These are phyloP conservation scores for Dermatemys mawii DNA, from an alignment of 2,113 vertebrate species.

Conservation along the genomic window DNA sequence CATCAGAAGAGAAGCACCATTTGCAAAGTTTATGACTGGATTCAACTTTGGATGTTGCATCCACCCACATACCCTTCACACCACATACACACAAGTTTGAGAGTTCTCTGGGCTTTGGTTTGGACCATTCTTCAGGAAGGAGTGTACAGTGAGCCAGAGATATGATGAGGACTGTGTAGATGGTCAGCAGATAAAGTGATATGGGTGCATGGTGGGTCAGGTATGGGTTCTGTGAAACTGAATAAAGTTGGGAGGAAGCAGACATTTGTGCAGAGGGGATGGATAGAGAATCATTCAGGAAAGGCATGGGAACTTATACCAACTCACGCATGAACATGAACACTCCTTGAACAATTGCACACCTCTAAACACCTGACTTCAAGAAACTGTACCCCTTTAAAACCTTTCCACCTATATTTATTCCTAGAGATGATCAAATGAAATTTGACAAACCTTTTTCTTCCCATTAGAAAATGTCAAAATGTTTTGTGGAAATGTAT, in stretches of 20 bases:
- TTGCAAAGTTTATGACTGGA: not conserved
- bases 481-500: no score
- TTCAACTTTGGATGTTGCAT: not conserved
- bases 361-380: not conserved
- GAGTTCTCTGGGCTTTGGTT: not conserved
- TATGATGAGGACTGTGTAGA: not conserved
- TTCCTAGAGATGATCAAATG: not conserved
- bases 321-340: not conserved
- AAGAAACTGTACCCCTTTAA: no score
- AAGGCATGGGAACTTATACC: fast-evolving
- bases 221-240: not conserved
- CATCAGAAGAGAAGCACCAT: not conserved
- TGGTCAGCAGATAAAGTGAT: not conserved
- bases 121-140: not conserved
- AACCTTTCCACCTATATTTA: not conserved
- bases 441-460: no score
- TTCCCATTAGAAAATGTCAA: no score
- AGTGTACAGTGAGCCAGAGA: not conserved
- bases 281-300: not conserved
- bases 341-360: not conserved
- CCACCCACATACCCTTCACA: not conserved
- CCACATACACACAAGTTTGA: not conserved
- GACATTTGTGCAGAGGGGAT: not conserved
- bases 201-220: not conserved
- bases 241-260: not conserved